A percentile compares a stretch with the other conserved stretches of the same genome.
Conservation (phyloP, 2,113 vertebrate species). For the Fregata magnificens region DNA sequence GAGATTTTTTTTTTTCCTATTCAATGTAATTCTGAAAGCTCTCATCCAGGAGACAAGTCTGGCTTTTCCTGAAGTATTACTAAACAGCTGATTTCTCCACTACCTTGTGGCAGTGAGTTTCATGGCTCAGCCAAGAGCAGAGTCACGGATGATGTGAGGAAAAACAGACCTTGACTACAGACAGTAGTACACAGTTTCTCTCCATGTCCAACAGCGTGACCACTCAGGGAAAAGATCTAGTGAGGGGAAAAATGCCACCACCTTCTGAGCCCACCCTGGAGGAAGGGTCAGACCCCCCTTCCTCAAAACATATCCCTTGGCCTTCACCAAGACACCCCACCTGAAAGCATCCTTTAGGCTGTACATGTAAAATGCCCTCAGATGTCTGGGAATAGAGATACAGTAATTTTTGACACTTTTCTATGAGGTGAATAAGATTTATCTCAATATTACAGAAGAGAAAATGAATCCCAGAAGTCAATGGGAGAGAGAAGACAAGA, state of each 20-base stretch:
- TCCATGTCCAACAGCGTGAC: not conserved
- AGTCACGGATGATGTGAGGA: not conserved
- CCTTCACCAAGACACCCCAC: not conserved
- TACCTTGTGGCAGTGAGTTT: not conserved
- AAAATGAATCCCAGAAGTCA: not conserved
- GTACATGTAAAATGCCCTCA: not conserved
- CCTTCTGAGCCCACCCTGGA: not conserved
- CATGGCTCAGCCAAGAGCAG: not conserved
- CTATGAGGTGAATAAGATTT: not conserved
- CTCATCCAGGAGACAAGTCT: not conserved
- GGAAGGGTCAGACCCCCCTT: not conserved
- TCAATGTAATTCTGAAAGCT: not conserved
- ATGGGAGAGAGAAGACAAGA: not conserved
- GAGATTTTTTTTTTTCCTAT: not conserved
- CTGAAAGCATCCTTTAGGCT: not conserved
- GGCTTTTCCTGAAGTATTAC: not conserved
- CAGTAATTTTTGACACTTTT: not conserved
- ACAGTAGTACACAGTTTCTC: not conserved
- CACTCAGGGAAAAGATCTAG: not conserved
- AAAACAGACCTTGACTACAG: not conserved
- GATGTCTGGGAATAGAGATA: not conserved
- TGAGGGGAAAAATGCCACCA: not conserved
- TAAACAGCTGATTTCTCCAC: not conserved
- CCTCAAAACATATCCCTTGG: not conserved
- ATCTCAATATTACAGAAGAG: not conserved